Base-by-base conservation (phyloP, 2,797 vertebrate species). In the Selene dorsalis region DNA sequence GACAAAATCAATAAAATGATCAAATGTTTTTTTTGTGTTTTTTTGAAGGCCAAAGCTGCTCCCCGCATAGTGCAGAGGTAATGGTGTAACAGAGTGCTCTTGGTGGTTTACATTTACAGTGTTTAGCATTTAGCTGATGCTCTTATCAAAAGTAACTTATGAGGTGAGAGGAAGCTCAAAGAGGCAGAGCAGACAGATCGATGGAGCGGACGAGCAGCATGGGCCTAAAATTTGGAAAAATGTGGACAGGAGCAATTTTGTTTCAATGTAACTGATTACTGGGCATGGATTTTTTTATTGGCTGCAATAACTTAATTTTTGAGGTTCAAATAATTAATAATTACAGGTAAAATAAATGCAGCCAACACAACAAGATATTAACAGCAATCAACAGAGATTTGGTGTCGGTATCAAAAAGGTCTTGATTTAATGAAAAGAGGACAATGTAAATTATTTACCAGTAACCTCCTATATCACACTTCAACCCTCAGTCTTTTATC, bases 1-100 rank as follows among this genome's bases (percentile, higher is more conserved):
- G 14, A 50, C 30, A 74, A 84, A 77, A 82, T 83, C 77, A 80
- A 82, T 81, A 73, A 65, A 61, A 16, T 45, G 39, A n/a, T n/a
- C n/a, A 70, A 67, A 69, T 69, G 48, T 69, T 66, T 65, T 35
- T 35, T 35, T 35, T 35, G 8, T 35, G 43, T 69, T 66, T 65
- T 35, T 35, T 20, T 43, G 48, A 32, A 53, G 39, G 57, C 58
- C 14, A 70, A 66, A 83, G 30, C 24, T 78, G 58, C 68, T 56
- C 24, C 22, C 22, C 52, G 1, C 22, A 26, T 13, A 45, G 8
- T 32, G 65, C 9, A 71, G 26, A 18, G 58, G 48, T 65, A 62
- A 81, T 43, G 8, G 30, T 52, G 47, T 28, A 61, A 43, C 39
- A 69, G 32, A 71, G 39, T 73, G 77, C 77, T 66, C 20, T 63